phyloP scores from a whole-genome alignment of 2,888 invertebrate species.

The Dasysyrphus tricinctus region DNA sequence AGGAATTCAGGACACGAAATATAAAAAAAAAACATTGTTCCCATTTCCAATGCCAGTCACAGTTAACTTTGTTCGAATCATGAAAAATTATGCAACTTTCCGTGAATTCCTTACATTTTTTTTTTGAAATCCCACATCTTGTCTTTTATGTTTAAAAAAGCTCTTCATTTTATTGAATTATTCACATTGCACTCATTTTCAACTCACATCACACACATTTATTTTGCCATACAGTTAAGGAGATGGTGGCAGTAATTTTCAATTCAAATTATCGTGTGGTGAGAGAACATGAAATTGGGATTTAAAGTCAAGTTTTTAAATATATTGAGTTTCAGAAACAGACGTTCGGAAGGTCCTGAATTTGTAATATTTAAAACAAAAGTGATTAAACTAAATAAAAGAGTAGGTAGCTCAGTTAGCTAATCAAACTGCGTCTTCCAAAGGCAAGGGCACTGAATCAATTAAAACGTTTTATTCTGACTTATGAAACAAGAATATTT shows the following conservation, averaged over 20 bases:
- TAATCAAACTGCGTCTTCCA: no score
- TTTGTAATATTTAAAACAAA: no score
- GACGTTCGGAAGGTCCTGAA: no score
- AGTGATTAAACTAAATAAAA: no score
- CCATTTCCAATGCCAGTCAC: slow-evolving; percentile 3
- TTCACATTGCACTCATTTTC: slow-evolving; percentile 19
- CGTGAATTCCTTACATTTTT: slow-evolving; percentile 3
- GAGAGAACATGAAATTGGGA: no score
- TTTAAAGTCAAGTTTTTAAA: no score
- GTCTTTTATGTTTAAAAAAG: slow-evolving; percentile 13
- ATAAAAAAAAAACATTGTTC: not conserved
- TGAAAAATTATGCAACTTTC: slow-evolving; percentile 9
- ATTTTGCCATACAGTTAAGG: not conserved
- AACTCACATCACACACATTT: not conserved
- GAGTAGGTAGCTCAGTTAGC: no score
- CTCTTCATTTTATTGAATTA: slow-evolving; percentile 8
- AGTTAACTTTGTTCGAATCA: not conserved
- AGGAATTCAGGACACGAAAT: slow-evolving; percentile 15
- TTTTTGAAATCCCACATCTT: not conserved
- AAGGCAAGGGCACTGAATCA: no score
- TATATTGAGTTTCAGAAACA: no score
- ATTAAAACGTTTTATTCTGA: no score
- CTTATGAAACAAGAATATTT: no score
- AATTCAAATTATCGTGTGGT: no score
- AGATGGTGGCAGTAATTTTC: not conserved